These are phyloP conservation scores for Drosophila hamatofila DNA, from an alignment of 2,888 invertebrate species.

Conservation along the genomic window DNA sequence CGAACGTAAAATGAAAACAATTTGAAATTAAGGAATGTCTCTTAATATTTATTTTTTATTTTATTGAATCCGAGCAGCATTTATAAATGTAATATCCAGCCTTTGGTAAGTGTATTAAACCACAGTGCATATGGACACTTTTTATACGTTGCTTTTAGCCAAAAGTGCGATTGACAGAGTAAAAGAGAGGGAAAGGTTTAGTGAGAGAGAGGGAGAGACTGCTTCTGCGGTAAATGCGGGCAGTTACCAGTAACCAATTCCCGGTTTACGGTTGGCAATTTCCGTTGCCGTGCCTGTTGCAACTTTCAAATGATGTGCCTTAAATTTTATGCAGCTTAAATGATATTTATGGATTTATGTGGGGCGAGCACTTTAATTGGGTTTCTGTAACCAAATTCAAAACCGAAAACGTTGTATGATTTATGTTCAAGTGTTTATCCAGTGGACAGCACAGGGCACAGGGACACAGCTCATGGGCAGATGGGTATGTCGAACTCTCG, in stretches of 20 bases:
- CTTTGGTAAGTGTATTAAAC: slow-evolving; percentile 1
- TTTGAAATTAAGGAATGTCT: background rate
- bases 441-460: background rate
- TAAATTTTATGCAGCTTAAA: slow-evolving; percentile 27
- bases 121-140: slow-evolving; percentile 41
- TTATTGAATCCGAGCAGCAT: background rate
- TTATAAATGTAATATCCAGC: background rate
- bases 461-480: background rate
- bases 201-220: background rate
- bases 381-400: slow-evolving; percentile 14
- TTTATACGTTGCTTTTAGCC: slow-evolving; percentile 4
- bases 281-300: slow-evolving; percentile 6
- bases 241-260: slow-evolving; percentile 9
- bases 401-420: slow-evolving; percentile 35
- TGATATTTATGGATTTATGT: slow-evolving; percentile 49
- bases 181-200: background rate
- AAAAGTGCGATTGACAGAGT: background rate
- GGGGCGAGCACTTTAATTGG: slow-evolving; percentile 41
- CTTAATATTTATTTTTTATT: background rate
- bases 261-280: background rate
- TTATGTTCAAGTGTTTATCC: slow-evolving; percentile 27
- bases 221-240: slow-evolving; percentile 45
- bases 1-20: background rate
- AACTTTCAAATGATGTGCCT: slow-evolving; percentile 8
- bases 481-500: slow-evolving; percentile 39